A percentile compares a stretch with the other conserved stretches of the same genome.
phyloP scores from a whole-genome alignment of 1,140 invertebrate genomes.

The Galleria mellonella region DNA sequence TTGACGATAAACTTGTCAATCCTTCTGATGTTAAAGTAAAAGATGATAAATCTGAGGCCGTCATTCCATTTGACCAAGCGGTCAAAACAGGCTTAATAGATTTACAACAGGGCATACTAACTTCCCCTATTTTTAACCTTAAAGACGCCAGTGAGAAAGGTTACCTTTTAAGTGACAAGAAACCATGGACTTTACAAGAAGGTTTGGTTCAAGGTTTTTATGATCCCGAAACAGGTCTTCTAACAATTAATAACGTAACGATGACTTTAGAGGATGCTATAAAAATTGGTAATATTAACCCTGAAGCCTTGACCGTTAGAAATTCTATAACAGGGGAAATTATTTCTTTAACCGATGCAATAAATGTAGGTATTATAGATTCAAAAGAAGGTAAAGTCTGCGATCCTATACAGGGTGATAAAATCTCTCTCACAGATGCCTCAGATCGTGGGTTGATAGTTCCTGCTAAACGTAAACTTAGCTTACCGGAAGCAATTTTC shows the following conservation, averaged over 20 bases:
- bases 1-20: slow-evolving; percentile 83
- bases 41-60: slow-evolving; percentile 81
- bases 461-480: slow-evolving; percentile 86
- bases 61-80: slow-evolving; percentile 81
- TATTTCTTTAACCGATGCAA: slow-evolving; percentile 87
- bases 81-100: slow-evolving; percentile 82
- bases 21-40: slow-evolving; percentile 81
- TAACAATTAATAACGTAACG: slow-evolving; percentile 81
- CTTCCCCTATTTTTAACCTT: slow-evolving; percentile 81
- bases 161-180: slow-evolving; percentile 83
- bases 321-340: slow-evolving; percentile 86
- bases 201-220: slow-evolving; percentile 89
- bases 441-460: slow-evolving; percentile 87
- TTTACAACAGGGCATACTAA: slow-evolving; percentile 79
- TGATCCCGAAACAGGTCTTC: slow-evolving; percentile 83
- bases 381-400: slow-evolving; percentile 84
- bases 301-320: slow-evolving; percentile 86
- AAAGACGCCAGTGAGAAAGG: slow-evolving; percentile 87
- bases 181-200: slow-evolving; percentile 89
- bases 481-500: slow-evolving; percentile 89
- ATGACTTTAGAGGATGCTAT: slow-evolving; percentile 89
- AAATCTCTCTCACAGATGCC: slow-evolving; percentile 86
- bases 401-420: slow-evolving; percentile 83
- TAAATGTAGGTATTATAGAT: slow-evolving; percentile 87
- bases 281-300: slow-evolving; percentile 82